phyloP scores from a whole-genome alignment of 37 sponge, comb jelly and placozoan genomes.

The Beroe ovata region DNA sequence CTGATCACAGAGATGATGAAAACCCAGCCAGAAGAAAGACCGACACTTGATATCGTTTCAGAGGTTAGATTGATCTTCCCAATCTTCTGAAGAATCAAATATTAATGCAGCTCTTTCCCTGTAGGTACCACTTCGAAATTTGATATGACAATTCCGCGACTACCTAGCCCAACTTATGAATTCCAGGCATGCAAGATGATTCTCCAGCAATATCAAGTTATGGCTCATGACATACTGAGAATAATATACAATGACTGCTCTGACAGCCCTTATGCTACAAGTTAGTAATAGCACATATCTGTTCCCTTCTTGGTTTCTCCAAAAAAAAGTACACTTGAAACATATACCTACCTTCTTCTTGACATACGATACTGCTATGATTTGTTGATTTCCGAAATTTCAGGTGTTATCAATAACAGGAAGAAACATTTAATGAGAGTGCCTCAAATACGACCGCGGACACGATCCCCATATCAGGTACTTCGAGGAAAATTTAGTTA shows the following conservation, averaged over 20 bases:
- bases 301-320: too few species aligned
- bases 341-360: too few species aligned
- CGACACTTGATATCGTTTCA: conserved; percentile 48
- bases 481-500: too few species aligned
- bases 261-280: not conserved
- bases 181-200: conserved; percentile 54
- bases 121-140: not conserved
- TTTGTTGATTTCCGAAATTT: too few species aligned
- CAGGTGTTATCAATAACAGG: conserved; percentile 10
- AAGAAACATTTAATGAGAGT: not conserved
- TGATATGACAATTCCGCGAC: not conserved
- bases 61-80: conserved; percentile 17
- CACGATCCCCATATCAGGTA: conserved; percentile 10
- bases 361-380: too few species aligned
- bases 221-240: conserved; percentile 17
- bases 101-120: not conserved
- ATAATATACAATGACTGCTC: not conserved
- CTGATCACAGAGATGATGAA: conserved; percentile 62
- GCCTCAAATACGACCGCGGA: conserved; percentile 40
- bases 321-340: too few species aligned
- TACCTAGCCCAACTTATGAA: not conserved
- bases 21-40: not conserved
- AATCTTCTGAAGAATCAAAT: not conserved
- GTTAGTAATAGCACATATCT: not conserved
- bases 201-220: conserved; percentile 25